Percentiles rank a stretch among this genome's conserved stretches.
phyloP scores from a whole-genome alignment of 23 tunicate genomes.

The Ciona savignyi region DNA sequence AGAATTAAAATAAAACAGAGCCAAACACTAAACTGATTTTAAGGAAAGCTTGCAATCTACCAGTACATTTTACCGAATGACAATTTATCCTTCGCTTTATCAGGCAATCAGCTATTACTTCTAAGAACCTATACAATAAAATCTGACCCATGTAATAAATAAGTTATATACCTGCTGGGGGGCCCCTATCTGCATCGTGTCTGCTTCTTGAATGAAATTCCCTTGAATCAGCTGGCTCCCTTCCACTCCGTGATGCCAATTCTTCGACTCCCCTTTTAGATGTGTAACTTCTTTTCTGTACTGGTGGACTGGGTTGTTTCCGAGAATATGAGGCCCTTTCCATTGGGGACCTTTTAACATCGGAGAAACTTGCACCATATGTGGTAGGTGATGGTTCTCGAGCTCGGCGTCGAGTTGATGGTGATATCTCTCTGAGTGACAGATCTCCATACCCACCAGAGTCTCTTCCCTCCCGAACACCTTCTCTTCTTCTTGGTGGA shows the following conservation, averaged over 20 bases:
- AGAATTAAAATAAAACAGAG: no score
- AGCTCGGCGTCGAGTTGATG: not conserved
- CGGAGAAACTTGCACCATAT: not conserved
- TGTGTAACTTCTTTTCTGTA: not conserved
- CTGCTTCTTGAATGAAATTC: not conserved
- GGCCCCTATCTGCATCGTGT: not conserved
- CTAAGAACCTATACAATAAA: no score
- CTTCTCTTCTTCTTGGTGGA: not conserved
- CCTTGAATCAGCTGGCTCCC: no score
- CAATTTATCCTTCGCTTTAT: no score
- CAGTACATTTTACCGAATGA: no score
- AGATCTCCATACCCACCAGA: not conserved
- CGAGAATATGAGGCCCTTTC: not conserved
- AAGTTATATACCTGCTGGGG: not conserved
- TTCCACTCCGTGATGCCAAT: not conserved
- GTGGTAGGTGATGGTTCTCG: not conserved
- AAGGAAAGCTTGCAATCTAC: no score
- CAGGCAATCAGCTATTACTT: no score
- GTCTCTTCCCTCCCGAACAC: not conserved
- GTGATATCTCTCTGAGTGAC: not conserved
- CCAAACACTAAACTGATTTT: no score
- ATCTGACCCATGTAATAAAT: no score
- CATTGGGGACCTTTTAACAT: not conserved
- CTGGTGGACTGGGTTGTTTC: not conserved
- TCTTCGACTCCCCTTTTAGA: not conserved